These are phyloP conservation scores for Argopecten irradians DNA, from an alignment of 1,140 invertebrate species.

Conservation along the genomic window DNA sequence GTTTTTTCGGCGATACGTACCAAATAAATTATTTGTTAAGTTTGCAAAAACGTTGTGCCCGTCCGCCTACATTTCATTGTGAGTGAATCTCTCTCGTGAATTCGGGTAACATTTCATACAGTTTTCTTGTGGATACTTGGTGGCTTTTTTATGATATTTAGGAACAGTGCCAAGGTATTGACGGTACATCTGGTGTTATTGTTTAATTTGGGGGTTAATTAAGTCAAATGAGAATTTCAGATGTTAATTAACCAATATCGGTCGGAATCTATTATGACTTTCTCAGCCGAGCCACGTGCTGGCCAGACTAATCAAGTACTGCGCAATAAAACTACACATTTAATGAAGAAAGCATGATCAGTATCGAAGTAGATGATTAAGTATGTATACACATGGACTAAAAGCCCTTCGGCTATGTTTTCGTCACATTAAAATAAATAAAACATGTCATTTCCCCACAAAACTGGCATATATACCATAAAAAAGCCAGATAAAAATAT, in stretches of 20 bases:
- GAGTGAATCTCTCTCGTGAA: neutral
- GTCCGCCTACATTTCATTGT: neutral
- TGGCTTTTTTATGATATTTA: neutral
- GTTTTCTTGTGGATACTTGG: neutral
- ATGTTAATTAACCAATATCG: neutral
- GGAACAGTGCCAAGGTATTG: neutral
- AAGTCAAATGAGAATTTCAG: neutral
- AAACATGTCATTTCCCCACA: neutral
- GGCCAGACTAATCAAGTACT: neutral
- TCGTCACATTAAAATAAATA: neutral
- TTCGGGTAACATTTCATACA: neutral
- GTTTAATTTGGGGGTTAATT: neutral
- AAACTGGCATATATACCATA: neutral
- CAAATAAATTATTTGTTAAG: conserved; percentile 12
- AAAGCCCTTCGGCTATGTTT: neutral
- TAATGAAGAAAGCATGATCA: neutral
- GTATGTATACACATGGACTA: neutral
- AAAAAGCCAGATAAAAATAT: neutral
- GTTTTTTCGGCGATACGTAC: neutral
- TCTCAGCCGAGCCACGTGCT: neutral
- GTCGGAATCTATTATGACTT: neutral
- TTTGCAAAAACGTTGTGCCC: neutral
- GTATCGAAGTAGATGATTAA: neutral
- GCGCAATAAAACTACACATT: neutral
- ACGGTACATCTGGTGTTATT: neutral